Conservation (phyloP, 2,113 vertebrate species). For the Lota lota region DNA sequence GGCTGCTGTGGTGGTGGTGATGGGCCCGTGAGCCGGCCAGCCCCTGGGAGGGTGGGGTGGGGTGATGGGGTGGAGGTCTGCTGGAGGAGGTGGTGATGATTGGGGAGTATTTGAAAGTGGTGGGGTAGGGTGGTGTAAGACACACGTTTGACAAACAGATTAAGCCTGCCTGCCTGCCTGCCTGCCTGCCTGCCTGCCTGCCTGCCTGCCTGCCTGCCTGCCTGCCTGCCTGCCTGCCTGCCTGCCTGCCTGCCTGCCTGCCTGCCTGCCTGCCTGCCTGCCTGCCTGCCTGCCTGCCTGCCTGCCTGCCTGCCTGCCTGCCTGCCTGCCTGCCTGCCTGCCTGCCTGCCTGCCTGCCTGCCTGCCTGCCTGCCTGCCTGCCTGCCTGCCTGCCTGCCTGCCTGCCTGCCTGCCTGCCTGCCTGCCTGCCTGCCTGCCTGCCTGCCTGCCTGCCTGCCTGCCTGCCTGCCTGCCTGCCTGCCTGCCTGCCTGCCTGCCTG, state of each 20-base stretch:
- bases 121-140: slow-evolving; percentile 23
- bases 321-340: slow-evolving; percentile 25
- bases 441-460: slow-evolving; percentile 12
- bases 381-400: slow-evolving; percentile 11
- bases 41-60: slow-evolving; percentile 35
- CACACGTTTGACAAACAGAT: slow-evolving; percentile 65
- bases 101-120: too few species aligned
- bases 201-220: slow-evolving; percentile 12
- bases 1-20: slow-evolving; percentile 16
- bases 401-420: slow-evolving; percentile 25
- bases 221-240: slow-evolving; percentile 11
- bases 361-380: slow-evolving; percentile 12
- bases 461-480: slow-evolving; percentile 11
- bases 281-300: slow-evolving; percentile 12
- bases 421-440: slow-evolving; percentile 15
- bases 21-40: slow-evolving; percentile 51
- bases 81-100: too few species aligned
- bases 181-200: slow-evolving; percentile 15
- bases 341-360: slow-evolving; percentile 15
- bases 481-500: slow-evolving; percentile 25
- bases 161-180: slow-evolving; percentile 38
- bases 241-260: slow-evolving; percentile 25
- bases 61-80: background rate
- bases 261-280: slow-evolving; percentile 15
- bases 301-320: slow-evolving; percentile 11